Percentiles rank a stretch among this genome's conserved stretches.
These are phyloP conservation scores for Tuberolachnus salignus DNA, from an alignment of 2,888 invertebrate species.

Conservation along the genomic window DNA sequence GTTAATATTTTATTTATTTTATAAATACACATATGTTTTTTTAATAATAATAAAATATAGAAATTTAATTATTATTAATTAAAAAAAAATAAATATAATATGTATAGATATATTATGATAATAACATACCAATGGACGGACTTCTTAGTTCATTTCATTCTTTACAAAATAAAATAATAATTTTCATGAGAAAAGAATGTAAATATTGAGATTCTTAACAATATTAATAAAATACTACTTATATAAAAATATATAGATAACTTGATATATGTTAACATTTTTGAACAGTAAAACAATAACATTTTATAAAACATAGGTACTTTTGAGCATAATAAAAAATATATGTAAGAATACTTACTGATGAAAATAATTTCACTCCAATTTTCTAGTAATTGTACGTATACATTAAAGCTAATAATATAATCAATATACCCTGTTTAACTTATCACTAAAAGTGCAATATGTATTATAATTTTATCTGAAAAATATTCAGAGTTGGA, in stretches of 20 bases:
- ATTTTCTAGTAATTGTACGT: neutral
- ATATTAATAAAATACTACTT: neutral
- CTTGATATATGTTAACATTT: neutral
- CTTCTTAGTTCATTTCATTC: neutral
- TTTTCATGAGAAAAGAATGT: neutral
- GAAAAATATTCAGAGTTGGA: conserved; percentile 66
- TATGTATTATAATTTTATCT: neutral
- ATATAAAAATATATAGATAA: neutral
- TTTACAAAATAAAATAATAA: neutral
- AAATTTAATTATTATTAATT: neutral
- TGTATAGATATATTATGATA: conserved; percentile 3
- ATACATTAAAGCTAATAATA: neutral
- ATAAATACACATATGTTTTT: neutral
- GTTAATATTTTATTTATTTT: too few species aligned
- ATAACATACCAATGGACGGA: conserved; percentile 6
- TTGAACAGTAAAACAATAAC: neutral
- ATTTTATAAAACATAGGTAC: neutral
- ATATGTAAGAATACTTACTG: neutral
- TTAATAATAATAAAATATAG: neutral
- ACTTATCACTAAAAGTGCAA: neutral
- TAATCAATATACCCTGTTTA: neutral
- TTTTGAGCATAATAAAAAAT: too few species aligned
- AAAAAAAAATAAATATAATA: neutral
- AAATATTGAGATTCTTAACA: neutral
- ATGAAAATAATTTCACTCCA: neutral